Percentiles rank a stretch among this genome's conserved stretches.
Conservation (phyloP, 1,140 invertebrate genomes). For the Mactra quadrangularis region DNA sequence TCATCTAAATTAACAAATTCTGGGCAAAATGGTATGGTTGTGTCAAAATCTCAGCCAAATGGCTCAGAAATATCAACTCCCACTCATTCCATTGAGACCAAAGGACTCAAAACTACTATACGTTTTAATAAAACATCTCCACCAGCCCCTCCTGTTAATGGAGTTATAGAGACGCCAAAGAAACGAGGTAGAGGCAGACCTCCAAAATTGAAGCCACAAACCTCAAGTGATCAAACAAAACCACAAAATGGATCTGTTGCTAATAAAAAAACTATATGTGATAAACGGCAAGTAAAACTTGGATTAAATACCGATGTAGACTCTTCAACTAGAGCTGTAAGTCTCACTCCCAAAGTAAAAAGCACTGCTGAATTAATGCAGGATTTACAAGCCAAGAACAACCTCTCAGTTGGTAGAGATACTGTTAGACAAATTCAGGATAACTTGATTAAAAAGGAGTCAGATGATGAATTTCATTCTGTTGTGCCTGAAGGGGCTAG, state of each 20-base stretch:
- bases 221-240: slow-evolving; percentile 7
- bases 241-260: slow-evolving; percentile 47
- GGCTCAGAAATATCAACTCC: slow-evolving; percentile 46
- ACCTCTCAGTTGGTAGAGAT: slow-evolving; percentile 82
- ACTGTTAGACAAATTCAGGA: slow-evolving; percentile 80
- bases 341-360: slow-evolving; percentile 88
- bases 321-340: slow-evolving; percentile 42
- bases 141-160: slow-evolving; percentile 50
- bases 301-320: slow-evolving; percentile 25
- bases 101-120: slow-evolving; percentile 61
- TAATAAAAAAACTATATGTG: slow-evolving; percentile 46
- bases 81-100: slow-evolving; percentile 62
- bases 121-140: slow-evolving; percentile 57
- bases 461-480: slow-evolving; percentile 76
- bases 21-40: slow-evolving; percentile 57
- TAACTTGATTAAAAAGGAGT: slow-evolving; percentile 82
- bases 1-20: slow-evolving; percentile 13
- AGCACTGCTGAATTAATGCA: slow-evolving; percentile 93
- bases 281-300: slow-evolving; percentile 50
- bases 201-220: slow-evolving; percentile 42
- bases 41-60: slow-evolving; percentile 42
- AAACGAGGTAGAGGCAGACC: slow-evolving; percentile 46
- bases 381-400: slow-evolving; percentile 88
- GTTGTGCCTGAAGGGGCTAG: slow-evolving; percentile 78
- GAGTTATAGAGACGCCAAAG: slow-evolving; percentile 49